A percentile compares a stretch with the other conserved stretches of the same genome.
These are phyloP conservation scores for Auanema freiburgensis DNA, from an alignment of 2,888 invertebrate species.

Conservation along the genomic window DNA sequence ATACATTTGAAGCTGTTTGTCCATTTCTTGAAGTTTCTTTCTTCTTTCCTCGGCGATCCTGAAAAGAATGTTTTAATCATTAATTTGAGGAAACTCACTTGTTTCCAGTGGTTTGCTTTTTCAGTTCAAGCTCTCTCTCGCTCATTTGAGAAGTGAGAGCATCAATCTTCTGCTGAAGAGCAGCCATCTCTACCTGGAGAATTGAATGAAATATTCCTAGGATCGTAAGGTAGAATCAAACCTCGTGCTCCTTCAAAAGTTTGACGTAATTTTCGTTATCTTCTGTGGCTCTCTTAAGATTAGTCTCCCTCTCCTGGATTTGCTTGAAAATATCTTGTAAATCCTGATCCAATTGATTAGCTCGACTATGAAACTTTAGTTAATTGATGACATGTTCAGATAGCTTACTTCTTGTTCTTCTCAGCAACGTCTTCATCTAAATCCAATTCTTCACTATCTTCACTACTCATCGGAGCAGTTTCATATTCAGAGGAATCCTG, in stretches of 20 bases:
- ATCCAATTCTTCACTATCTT: no score
- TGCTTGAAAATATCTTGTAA: no score
- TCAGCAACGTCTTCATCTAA: no score
- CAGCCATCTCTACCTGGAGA: not conserved
- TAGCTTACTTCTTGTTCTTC: no score
- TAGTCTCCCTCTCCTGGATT: no score
- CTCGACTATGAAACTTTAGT: no score
- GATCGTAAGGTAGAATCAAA: not conserved
- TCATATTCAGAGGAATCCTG: no score
- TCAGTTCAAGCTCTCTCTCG: not conserved
- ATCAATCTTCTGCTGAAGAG: constrained; percentile 1
- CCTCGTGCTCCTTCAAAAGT: not conserved
- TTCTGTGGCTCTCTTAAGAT: no score
- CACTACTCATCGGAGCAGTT: no score
- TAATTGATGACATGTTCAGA: no score
- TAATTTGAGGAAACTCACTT: no score
- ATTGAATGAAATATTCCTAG: not conserved
- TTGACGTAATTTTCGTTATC: not conserved
- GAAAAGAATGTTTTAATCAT: constrained; percentile 6
- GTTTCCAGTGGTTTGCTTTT: not conserved
- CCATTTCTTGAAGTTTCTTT: constrained; percentile 37
- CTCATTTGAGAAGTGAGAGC: not conserved
- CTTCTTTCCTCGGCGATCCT: constrained; percentile 43
- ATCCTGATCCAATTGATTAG: no score
- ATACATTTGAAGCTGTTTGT: constrained; percentile 30